These are phyloP conservation scores for Eulemur mongoz DNA, from an alignment of 2,797 vertebrate genomes.

Conservation along the genomic window DNA sequence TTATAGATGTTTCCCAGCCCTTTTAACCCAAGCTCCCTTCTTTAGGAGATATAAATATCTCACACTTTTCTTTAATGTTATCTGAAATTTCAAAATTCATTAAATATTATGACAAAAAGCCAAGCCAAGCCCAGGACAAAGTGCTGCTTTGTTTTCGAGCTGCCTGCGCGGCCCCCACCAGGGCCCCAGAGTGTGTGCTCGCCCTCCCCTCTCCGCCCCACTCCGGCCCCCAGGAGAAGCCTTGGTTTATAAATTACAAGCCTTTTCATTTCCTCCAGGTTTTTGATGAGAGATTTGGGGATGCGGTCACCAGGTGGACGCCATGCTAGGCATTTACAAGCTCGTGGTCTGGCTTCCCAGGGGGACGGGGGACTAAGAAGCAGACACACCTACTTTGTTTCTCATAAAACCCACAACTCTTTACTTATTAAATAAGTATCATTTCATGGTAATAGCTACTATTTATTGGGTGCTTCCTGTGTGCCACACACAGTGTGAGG, in stretches of 20 bases:
- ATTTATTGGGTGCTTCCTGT: constrained; percentile 1
- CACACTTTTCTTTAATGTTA: constrained; percentile 27
- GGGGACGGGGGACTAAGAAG: neutral
- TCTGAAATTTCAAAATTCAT: constrained; percentile 69
- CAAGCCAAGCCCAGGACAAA: constrained; percentile 48
- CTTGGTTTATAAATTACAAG: constrained; percentile 60
- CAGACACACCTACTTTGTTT: neutral
- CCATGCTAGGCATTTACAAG: constrained; percentile 32
- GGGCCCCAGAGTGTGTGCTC: neutral
- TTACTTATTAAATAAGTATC: constrained; percentile 46
- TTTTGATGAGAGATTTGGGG: constrained; percentile 71
- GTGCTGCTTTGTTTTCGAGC: constrained; percentile 26
- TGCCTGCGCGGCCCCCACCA: accelerated
- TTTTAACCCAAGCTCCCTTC: neutral
- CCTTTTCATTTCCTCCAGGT: constrained; percentile 76
- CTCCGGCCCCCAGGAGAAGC: neutral
- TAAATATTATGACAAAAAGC: constrained; percentile 61
- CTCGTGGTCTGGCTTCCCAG: constrained; percentile 42
- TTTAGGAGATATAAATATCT: constrained; percentile 29
- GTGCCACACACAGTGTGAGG: constrained; percentile 41
- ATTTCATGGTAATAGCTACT: neutral
- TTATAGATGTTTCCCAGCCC: neutral
- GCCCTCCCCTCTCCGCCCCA: no score
- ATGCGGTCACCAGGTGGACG: constrained; percentile 69
- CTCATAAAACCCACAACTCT: constrained; percentile 54